These are phyloP conservation scores for Enhydra lutris DNA, from an alignment of 2,113 vertebrate genomes.

Conservation along the genomic window DNA sequence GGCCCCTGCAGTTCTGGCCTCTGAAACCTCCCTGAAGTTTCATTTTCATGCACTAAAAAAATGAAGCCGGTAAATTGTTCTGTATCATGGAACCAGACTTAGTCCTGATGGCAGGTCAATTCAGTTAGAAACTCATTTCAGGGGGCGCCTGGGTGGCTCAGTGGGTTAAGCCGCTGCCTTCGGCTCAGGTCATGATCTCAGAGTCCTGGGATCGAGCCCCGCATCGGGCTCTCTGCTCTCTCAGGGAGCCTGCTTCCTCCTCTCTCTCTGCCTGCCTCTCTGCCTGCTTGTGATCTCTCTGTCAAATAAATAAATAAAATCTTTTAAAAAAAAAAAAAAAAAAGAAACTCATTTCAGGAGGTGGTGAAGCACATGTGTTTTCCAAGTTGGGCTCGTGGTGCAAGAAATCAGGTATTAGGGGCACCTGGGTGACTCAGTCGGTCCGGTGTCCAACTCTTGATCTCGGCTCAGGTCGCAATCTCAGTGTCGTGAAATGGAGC, in stretches of 20 bases:
- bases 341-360: neutral
- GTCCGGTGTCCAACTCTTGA: neutral
- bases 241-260: too few species aligned
- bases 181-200: too few species aligned
- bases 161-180: too few species aligned
- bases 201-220: too few species aligned
- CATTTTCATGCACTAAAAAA: neutral
- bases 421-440: neutral
- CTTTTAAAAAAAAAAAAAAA: too few species aligned
- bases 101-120: neutral
- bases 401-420: neutral
- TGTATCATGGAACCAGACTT: neutral
- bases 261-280: too few species aligned
- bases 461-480: neutral
- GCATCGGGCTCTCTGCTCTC: too few species aligned
- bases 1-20: neutral
- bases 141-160: too few species aligned
- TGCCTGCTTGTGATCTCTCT: too few species aligned
- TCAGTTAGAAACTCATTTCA: neutral
- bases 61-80: neutral
- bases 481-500: neutral
- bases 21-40: neutral
- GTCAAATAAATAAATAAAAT: too few species aligned
- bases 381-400: neutral
- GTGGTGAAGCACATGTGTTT: neutral